These are phyloP conservation scores for Trichopoda pennipes DNA, from an alignment of 2,888 invertebrate genomes.

Conservation along the genomic window DNA sequence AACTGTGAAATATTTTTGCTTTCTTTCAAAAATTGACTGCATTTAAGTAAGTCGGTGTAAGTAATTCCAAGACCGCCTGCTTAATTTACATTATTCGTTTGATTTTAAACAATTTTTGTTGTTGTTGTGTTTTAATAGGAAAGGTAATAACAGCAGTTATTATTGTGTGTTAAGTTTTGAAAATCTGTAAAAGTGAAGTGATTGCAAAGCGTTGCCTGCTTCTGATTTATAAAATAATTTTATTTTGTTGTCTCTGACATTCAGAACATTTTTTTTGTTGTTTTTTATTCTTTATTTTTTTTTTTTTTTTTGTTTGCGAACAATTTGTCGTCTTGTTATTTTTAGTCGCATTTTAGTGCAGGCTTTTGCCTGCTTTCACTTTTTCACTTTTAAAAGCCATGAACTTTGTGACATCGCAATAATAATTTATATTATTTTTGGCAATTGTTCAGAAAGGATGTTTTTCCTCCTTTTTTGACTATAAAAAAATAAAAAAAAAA, in stretches of 20 bases:
- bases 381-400: slow-evolving; percentile 50
- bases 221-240: no score
- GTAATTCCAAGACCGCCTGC: no score
- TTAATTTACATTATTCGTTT: no score
- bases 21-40: no score
- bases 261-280: neutral
- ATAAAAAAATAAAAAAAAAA: neutral
- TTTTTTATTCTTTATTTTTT: neutral
- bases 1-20: no score
- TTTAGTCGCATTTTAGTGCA: slow-evolving; percentile 22
- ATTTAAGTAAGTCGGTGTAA: no score
- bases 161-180: no score
- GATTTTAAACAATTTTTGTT: no score
- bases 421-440: slow-evolving; percentile 52
- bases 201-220: no score
- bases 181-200: no score
- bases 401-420: slow-evolving; percentile 58
- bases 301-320: neutral
- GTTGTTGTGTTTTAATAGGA: no score
- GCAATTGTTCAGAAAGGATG: slow-evolving; percentile 48
- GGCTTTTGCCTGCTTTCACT: slow-evolving; percentile 50
- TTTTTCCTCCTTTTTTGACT: neutral
- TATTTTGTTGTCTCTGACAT: neutral
- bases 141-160: no score
- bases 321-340: neutral